Evolutionary conservation across 2,888 invertebrate species (phyloP).

Genomic region (Rhyacophila evoluta): DNA sequence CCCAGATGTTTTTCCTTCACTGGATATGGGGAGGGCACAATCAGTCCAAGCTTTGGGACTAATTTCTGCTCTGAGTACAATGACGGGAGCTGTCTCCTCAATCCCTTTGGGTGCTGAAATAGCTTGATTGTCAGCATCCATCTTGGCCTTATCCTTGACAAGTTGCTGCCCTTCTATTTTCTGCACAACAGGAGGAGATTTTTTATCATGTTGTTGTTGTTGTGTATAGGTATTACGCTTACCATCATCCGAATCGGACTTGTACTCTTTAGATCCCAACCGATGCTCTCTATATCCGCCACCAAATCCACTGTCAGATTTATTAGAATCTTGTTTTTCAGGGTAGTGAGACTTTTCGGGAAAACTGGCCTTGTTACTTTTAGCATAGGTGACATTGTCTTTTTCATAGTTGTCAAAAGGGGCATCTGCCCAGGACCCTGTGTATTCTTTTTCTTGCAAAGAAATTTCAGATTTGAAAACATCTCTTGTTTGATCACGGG

Average conservation of each 20-base stretch:
- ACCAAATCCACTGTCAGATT: conserved; percentile 58
- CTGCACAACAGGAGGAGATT: conserved; percentile 56
- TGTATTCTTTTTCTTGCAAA: conserved; percentile 65
- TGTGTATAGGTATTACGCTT: conserved; percentile 56
- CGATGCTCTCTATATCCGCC: conserved; percentile 63
- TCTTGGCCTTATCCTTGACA: conserved; percentile 55
- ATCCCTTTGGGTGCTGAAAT: conserved; percentile 34
- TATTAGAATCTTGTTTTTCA: conserved; percentile 60
- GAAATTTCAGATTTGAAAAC: conserved; percentile 63
- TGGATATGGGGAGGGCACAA: conserved; percentile 57
- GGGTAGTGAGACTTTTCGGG: conserved; percentile 60
- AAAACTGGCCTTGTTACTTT: conserved; percentile 51
- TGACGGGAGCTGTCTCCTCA: conserved; percentile 3
- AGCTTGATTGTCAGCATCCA: conserved; percentile 55
- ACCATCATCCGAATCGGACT: conserved; percentile 64
- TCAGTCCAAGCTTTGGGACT: conserved; percentile 66
- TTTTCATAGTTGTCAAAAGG: conserved; percentile 60
- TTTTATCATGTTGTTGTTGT: conserved; percentile 52
- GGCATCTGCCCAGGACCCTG: conserved; percentile 68
- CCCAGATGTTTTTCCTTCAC: conserved; percentile 34
- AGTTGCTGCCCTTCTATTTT: conserved; percentile 56
- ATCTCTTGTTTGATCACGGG: conserved; percentile 64
- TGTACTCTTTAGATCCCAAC: conserved; percentile 69
- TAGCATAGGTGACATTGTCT: conserved; percentile 49
- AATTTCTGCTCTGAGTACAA: conserved; percentile 46